Evolutionary conservation across 1,140 invertebrate species (phyloP).

Genomic region (Plutomurus gul): DNA sequence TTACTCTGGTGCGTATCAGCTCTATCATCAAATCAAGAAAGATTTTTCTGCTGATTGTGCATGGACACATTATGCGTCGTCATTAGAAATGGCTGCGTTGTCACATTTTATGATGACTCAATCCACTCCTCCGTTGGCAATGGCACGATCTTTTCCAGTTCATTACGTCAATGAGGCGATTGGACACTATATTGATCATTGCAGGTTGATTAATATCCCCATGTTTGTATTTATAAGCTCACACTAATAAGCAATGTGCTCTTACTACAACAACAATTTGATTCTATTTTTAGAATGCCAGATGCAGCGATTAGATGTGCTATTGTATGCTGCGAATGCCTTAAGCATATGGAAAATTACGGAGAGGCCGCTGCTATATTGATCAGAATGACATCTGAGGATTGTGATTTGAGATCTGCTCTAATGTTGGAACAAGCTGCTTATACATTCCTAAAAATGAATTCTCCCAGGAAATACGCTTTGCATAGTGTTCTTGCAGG

Average conservation of each 20-base stretch:
- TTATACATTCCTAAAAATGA: constrained; percentile 80
- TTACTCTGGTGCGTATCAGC: constrained; percentile 87
- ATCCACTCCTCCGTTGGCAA: constrained; percentile 58
- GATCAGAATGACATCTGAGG: constrained; percentile 93
- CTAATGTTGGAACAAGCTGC: constrained; percentile 93
- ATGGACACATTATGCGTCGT: constrained; percentile 95
- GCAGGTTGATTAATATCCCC: constrained; percentile 66
- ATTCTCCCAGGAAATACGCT: constrained; percentile 87
- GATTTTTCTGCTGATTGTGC: constrained; percentile 96
- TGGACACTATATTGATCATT: constrained; percentile 82
- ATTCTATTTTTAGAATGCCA: constrained; percentile 38
- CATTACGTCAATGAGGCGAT: constrained; percentile 95
- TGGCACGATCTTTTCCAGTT: constrained; percentile 60
- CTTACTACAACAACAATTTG: too few relatives aligned
- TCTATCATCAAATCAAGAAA: constrained; percentile 92
- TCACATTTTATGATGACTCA: constrained; percentile 88
- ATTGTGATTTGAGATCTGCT: constrained; percentile 86
- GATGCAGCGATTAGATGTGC: constrained; percentile 51
- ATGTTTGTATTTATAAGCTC: too few relatives aligned
- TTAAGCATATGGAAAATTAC: constrained; percentile 62
- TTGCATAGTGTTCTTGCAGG: constrained; percentile 96
- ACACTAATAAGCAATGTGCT: too few relatives aligned
- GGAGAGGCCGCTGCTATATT: constrained; percentile 90
- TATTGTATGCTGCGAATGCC: constrained; percentile 41
- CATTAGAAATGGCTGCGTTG: constrained; percentile 91